Percentiles rank a stretch among this genome's conserved stretches.
Evolutionary conservation across 2,113 vertebrate genomes (phyloP).

Genomic region (Silurus asotus): DNA sequence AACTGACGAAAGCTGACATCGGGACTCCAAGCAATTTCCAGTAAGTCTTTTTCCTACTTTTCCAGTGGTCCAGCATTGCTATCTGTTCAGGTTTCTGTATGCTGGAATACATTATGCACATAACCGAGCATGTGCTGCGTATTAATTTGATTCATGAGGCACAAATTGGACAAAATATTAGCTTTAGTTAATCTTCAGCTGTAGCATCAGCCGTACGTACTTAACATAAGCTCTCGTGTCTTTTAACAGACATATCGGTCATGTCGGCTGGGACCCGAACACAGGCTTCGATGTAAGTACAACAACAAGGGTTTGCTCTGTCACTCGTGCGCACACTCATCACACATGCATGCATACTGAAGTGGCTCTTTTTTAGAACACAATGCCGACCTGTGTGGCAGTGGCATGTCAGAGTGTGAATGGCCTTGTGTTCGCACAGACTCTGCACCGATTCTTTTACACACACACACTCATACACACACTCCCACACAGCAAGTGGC

Average conservation of each 20-base stretch:
- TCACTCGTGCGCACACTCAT: slow-evolving; percentile 30
- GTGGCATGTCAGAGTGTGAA: slow-evolving; percentile 64
- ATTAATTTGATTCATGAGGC: background rate
- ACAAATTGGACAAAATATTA: background rate
- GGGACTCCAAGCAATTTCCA: slow-evolving; percentile 98
- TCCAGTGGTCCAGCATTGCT: background rate
- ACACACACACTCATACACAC: slow-evolving; percentile 7
- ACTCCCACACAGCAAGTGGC: slow-evolving; percentile 33
- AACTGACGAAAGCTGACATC: slow-evolving; percentile 96
- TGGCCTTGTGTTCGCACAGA: slow-evolving; percentile 61
- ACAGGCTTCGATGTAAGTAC: slow-evolving; percentile 99
- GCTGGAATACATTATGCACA: background rate
- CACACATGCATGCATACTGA: slow-evolving; percentile 32
- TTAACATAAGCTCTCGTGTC: slow-evolving; percentile 30
- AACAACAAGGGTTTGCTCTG: slow-evolving; percentile 48
- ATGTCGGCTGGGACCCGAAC: slow-evolving; percentile 99
- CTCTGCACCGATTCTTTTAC: slow-evolving; percentile 36
- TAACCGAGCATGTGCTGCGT: background rate
- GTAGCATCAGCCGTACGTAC: slow-evolving; percentile 12
- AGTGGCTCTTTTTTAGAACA: slow-evolving; percentile 42
- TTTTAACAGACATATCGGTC: slow-evolving; percentile 90
- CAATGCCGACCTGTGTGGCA: slow-evolving; percentile 68
- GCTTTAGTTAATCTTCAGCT: slow-evolving; percentile 28
- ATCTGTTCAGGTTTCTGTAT: background rate
- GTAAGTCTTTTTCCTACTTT: slow-evolving; percentile 71